Evolutionary conservation across 2,113 vertebrate genomes (phyloP).

Genomic region (Toxostoma redivivum): DNA sequence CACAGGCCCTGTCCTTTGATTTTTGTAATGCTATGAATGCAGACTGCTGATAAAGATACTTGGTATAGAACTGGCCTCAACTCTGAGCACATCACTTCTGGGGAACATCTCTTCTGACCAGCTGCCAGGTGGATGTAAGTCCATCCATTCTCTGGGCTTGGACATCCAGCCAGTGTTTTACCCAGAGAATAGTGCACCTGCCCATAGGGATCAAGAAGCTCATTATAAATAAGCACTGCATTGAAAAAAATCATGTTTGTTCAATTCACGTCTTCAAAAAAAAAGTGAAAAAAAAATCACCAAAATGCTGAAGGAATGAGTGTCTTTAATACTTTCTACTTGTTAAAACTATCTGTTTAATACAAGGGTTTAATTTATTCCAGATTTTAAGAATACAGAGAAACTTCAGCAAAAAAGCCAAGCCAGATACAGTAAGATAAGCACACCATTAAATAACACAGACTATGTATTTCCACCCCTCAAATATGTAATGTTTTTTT

Average conservation of each 20-base stretch:
- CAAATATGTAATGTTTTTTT: background rate
- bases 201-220: background rate
- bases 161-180: background rate
- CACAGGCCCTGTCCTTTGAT: background rate
- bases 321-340: background rate
- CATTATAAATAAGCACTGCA: background rate
- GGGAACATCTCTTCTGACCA: background rate
- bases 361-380: background rate
- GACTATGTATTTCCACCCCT: background rate
- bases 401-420: background rate
- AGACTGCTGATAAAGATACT: background rate
- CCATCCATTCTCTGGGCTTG: background rate
- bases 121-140: background rate
- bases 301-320: background rate
- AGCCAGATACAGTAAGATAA: background rate
- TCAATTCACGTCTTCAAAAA: background rate
- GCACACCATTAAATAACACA: background rate
- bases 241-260: background rate
- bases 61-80: background rate
- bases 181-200: too few species aligned
- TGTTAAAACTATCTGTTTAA: background rate
- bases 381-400: background rate
- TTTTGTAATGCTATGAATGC: background rate
- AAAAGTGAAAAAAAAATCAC: background rate
- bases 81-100: background rate